Percentiles rank a stretch among this genome's conserved stretches.
Evolutionary conservation across 2,797 vertebrate species (phyloP).

Genomic region (Coilia nasus): DNA sequence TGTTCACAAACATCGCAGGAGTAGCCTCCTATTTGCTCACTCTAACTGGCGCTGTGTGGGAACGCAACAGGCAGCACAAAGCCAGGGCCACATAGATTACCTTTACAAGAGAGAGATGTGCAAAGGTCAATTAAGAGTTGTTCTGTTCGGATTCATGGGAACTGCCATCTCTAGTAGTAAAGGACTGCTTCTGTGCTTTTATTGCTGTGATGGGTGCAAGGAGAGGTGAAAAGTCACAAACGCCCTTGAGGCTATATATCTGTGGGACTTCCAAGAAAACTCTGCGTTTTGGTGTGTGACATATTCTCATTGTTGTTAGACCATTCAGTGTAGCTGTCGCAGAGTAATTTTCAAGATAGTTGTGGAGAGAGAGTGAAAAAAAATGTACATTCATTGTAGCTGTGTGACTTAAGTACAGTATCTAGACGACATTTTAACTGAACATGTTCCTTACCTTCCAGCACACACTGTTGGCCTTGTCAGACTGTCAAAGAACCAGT

Average conservation of each 20-base stretch:
- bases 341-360: not conserved
- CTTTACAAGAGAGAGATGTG: not conserved
- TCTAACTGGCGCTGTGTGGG: constrained; percentile 51
- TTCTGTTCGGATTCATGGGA: not conserved
- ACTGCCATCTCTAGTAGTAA: not conserved
- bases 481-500: not conserved
- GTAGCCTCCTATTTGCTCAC: constrained; percentile 63
- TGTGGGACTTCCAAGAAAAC: not conserved
- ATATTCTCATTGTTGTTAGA: not conserved
- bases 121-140: not conserved
- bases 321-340: not conserved
- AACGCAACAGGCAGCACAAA: constrained; percentile 46
- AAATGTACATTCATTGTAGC: not conserved
- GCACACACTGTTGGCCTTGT: not conserved
- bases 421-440: not conserved
- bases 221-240: constrained; percentile 14
- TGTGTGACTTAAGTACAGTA: not conserved
- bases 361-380: not conserved
- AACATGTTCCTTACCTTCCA: not conserved
- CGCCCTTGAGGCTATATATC: not conserved
- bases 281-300: not conserved
- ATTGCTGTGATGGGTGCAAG: not conserved
- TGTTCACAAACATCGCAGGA: constrained; percentile 69
- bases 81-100: constrained; percentile 35
- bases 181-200: constrained; percentile 4